Evolutionary conservation across 2,113 vertebrate species (phyloP).

Genomic region (Rhinolophus sinicus): DNA sequence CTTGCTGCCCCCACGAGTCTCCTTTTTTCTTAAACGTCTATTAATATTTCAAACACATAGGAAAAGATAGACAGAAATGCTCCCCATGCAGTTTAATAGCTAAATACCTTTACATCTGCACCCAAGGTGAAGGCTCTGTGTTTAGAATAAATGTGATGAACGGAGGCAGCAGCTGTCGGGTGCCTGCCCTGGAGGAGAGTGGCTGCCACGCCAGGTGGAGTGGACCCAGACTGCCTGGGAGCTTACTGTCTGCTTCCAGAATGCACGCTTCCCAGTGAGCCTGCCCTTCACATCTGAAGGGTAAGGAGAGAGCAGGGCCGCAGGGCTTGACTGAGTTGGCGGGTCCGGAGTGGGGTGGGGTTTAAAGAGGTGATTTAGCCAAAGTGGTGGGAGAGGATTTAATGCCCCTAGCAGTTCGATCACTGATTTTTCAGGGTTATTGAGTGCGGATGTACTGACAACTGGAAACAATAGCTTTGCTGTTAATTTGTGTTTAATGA

Average conservation of each 20-base stretch:
- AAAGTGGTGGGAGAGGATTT: conserved; percentile 74
- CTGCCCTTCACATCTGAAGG: background rate
- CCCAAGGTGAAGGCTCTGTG: background rate
- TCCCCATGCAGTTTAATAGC: background rate
- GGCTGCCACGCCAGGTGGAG: background rate
- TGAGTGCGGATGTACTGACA: conserved; percentile 74
- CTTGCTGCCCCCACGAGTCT: background rate
- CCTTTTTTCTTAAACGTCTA: background rate
- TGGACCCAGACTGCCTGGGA: background rate
- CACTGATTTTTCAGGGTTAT: conserved; percentile 82
- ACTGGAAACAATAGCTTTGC: conserved; percentile 72
- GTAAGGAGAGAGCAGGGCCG: background rate
- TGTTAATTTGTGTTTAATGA: conserved; percentile 63
- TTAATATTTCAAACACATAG: background rate
- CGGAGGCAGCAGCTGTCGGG: background rate
- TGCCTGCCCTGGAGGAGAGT: accelerated
- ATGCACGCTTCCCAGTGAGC: background rate
- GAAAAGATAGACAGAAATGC: background rate
- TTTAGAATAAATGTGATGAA: background rate
- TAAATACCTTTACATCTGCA: background rate
- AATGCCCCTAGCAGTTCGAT: conserved; percentile 77
- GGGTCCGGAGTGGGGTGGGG: background rate
- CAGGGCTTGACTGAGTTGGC: accelerated
- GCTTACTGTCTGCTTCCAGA: background rate
- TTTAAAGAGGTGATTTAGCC: conserved; percentile 64